Evolutionary conservation across 2,113 vertebrate species (phyloP).

Genomic region (Eonycteris spelaea): DNA sequence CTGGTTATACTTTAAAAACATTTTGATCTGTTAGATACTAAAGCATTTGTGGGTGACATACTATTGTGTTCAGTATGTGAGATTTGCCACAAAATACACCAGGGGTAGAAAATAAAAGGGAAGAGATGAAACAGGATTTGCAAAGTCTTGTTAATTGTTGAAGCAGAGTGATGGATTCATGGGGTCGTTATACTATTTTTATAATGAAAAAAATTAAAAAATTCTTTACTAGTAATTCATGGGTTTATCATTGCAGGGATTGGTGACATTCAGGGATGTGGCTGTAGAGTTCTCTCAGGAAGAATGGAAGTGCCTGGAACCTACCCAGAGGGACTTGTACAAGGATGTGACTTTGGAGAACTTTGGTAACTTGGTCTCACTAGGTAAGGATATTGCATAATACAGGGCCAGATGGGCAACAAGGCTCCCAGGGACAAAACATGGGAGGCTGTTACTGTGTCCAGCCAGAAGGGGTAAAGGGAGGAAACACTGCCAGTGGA

Average conservation of each 20-base stretch:
- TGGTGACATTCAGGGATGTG: slow-evolving; percentile 26
- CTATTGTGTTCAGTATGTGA: not conserved
- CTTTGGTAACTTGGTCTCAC: slow-evolving; percentile 55
- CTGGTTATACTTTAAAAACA: not conserved
- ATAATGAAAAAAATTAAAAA: not conserved
- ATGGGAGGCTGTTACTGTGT: not conserved
- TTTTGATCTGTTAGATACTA: not conserved
- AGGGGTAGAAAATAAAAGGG: not conserved
- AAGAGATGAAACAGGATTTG: not conserved
- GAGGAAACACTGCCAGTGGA: not conserved
- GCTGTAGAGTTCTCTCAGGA: slow-evolving; percentile 54
- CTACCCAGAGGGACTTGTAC: slow-evolving; percentile 55
- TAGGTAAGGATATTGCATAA: slow-evolving; percentile 52
- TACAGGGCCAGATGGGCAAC: not conserved
- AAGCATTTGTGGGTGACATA: not conserved
- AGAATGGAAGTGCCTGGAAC: slow-evolving; percentile 63
- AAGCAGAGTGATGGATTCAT: not conserved
- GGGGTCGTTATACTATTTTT: not conserved
- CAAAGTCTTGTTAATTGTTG: not conserved
- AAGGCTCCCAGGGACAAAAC: not conserved
- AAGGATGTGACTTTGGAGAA: slow-evolving; percentile 69
- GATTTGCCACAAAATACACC: not conserved
- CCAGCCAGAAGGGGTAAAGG: not conserved
- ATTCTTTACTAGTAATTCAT: not conserved
- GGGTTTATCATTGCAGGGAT: slow-evolving; percentile 41